phyloP scores from a whole-genome alignment of 2,888 invertebrate genomes.

The Prosapia bicincta region DNA sequence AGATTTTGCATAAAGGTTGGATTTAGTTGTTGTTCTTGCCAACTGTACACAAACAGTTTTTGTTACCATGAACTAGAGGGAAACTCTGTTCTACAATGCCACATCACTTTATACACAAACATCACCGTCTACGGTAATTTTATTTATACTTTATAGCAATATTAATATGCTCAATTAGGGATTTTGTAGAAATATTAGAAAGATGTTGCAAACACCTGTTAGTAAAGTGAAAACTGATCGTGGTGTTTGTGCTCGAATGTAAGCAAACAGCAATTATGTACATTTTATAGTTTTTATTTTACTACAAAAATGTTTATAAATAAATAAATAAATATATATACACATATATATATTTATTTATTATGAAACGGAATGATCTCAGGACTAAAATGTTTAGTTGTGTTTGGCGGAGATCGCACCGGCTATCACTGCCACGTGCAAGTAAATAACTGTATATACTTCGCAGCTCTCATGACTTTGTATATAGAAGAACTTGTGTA shows the following conservation, averaged over 20 bases:
- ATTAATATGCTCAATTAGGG: not conserved
- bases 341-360: not conserved
- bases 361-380: constrained; percentile 29
- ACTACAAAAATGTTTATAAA: not conserved
- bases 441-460: constrained; percentile 23
- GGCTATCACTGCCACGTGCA: constrained; percentile 28
- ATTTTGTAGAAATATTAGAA: not conserved
- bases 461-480: constrained; percentile 23
- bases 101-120: not conserved
- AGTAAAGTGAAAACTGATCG: not conserved
- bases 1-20: not conserved
- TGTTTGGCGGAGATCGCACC: constrained; percentile 20
- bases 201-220: not conserved
- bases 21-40: not conserved
- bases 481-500: constrained; percentile 26
- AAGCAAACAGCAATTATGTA: not conserved
- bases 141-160: not conserved
- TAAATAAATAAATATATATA: not conserved
- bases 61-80: not conserved
- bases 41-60: not conserved
- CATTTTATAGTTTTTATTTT: constrained; percentile 1
- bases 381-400: constrained; percentile 21
- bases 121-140: not conserved
- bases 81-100: not conserved
- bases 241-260: not conserved